Percentiles rank a stretch among this genome's conserved stretches.
phyloP scores from a whole-genome alignment of 2,797 vertebrate genomes.

The Echiichthys vipera region DNA sequence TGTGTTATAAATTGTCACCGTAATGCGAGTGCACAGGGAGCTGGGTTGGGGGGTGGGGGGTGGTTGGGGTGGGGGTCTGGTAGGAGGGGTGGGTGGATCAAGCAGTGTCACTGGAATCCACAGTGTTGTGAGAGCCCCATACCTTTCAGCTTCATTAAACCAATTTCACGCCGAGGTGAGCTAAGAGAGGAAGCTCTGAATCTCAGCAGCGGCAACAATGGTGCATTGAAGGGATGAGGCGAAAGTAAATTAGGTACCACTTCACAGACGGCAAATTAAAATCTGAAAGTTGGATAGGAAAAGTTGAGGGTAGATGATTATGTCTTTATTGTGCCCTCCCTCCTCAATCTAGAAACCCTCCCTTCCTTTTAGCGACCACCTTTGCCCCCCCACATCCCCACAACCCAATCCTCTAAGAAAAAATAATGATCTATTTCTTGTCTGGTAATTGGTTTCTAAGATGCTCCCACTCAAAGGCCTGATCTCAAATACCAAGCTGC shows the following conservation, averaged over 20 bases:
- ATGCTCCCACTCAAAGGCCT: slow-evolving; percentile 82
- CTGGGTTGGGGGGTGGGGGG: slow-evolving; percentile 33
- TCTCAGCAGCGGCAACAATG: slow-evolving; percentile 96
- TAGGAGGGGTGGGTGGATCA: slow-evolving; percentile 86
- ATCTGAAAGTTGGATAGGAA: slow-evolving; percentile 89
- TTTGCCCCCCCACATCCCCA: slow-evolving; percentile 72
- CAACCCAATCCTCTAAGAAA: slow-evolving; percentile 79
- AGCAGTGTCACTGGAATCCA: slow-evolving; percentile 95
- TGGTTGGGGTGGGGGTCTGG: neutral
- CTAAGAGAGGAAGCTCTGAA: slow-evolving; percentile 98
- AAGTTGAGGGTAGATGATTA: slow-evolving; percentile 90
- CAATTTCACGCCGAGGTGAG: slow-evolving; percentile 99
- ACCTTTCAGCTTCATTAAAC: slow-evolving; percentile 99
- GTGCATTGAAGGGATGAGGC: slow-evolving; percentile 97
- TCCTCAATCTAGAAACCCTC: slow-evolving; percentile 83
- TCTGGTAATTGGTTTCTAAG: slow-evolving; percentile 90
- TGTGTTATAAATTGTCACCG: slow-evolving; percentile 96
- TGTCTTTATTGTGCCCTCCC: slow-evolving; percentile 88
- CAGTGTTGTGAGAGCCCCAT: slow-evolving; percentile 99
- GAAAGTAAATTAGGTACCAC: slow-evolving; percentile 99
- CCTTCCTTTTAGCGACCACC: slow-evolving; percentile 84
- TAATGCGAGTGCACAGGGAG: slow-evolving; percentile 90
- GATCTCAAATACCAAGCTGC: slow-evolving; percentile 81
- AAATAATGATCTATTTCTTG: slow-evolving; percentile 90
- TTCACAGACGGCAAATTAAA: slow-evolving; percentile 96